Percentiles rank a stretch among this genome's conserved stretches.
Conservation (phyloP, 1,140 invertebrate species). For the Drosophila gunungcola region DNA sequence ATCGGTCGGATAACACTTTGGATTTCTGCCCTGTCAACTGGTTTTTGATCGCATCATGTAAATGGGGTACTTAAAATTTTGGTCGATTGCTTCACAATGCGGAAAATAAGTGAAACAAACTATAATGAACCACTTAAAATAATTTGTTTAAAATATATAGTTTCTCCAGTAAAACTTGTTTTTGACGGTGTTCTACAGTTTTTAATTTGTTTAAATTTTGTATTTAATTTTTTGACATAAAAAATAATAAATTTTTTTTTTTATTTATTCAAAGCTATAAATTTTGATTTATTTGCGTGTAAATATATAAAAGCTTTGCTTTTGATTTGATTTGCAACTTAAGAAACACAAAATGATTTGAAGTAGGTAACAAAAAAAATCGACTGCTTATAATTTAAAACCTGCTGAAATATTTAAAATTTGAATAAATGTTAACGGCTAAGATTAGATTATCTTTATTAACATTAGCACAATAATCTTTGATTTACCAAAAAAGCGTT, state of each 20-base stretch:
- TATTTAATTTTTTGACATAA: too few relatives aligned
- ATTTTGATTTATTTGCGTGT: too few relatives aligned
- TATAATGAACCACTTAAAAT: too few relatives aligned
- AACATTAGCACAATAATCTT: background rate
- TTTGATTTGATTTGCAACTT: background rate
- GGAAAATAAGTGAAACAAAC: background rate
- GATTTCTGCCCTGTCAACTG: conserved; percentile 12
- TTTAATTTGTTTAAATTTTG: too few relatives aligned
- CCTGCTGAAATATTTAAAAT: background rate
- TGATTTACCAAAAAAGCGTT: background rate
- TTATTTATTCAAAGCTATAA: too few relatives aligned
- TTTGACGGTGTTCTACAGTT: too few relatives aligned
- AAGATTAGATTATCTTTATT: background rate
- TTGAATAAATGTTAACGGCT: conserved; percentile 1
- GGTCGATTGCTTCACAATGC: conserved; percentile 1
- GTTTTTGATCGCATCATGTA: conserved; percentile 11
- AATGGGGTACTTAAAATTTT: background rate
- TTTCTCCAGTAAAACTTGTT: too few relatives aligned
- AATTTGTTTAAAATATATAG: background rate
- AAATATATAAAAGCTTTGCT: too few relatives aligned
- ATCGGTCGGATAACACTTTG: conserved; percentile 34
- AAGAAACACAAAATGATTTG: background rate
- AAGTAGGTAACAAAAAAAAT: background rate
- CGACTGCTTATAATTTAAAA: background rate
- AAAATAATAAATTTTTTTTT: too few relatives aligned